Evolutionary conservation across 2,113 vertebrate species (phyloP).

Genomic region (Macrotis lagotis): DNA sequence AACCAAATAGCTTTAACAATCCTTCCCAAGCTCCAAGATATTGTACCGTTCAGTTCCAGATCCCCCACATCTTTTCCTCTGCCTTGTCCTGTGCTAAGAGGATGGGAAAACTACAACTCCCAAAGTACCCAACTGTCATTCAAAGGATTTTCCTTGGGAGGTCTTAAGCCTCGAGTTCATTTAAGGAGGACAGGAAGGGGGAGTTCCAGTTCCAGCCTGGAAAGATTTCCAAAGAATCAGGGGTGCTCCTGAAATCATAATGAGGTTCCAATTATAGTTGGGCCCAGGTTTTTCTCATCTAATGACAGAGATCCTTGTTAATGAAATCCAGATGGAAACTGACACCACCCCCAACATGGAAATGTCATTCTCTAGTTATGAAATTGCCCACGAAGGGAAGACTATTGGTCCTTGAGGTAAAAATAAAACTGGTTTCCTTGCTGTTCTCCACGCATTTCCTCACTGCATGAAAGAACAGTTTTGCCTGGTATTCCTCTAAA

Average conservation of each 20-base stretch:
- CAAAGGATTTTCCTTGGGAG: neutral
- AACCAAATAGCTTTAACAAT: too few species aligned
- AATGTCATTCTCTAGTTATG: neutral
- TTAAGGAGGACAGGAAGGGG: neutral
- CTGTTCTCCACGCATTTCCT: slow-evolving; percentile 3
- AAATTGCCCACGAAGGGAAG: slow-evolving; percentile 25
- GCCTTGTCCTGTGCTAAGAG: neutral
- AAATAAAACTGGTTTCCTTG: slow-evolving; percentile 44
- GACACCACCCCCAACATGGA: neutral
- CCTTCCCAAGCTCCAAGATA: too few species aligned
- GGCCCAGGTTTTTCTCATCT: neutral
- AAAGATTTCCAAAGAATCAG: neutral
- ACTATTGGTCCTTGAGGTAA: neutral
- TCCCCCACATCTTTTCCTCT: neutral
- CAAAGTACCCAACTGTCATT: neutral
- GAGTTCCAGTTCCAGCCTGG: slow-evolving; percentile 3
- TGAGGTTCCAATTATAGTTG: neutral
- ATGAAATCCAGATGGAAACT: slow-evolving; percentile 6
- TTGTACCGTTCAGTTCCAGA: neutral
- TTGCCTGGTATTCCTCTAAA: slow-evolving; percentile 4
- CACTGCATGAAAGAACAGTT: neutral
- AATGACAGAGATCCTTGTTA: slow-evolving; percentile 44
- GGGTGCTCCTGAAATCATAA: slow-evolving; percentile 32
- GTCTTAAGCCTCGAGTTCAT: neutral
- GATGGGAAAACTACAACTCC: neutral